These are phyloP conservation scores for Panzeria rudis DNA, from an alignment of 2,888 invertebrate genomes.

Conservation along the genomic window DNA sequence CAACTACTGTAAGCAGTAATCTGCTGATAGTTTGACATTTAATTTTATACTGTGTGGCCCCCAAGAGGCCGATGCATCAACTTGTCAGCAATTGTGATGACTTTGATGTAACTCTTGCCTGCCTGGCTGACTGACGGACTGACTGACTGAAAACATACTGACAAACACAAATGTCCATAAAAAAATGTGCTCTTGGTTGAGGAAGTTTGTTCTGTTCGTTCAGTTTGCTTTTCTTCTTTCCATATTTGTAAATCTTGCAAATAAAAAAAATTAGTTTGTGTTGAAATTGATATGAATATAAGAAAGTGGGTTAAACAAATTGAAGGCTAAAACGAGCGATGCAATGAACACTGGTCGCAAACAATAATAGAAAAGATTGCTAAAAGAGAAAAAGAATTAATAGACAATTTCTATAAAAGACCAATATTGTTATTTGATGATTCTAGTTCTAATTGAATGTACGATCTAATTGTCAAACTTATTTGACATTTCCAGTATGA, in stretches of 20 bases:
- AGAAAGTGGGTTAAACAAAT: slow-evolving; percentile 69
- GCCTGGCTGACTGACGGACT: background rate
- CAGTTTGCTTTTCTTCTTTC: slow-evolving; percentile 42
- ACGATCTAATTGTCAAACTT: slow-evolving; percentile 59
- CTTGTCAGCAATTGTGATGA: slow-evolving; percentile 67
- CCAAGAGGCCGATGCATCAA: slow-evolving; percentile 67
- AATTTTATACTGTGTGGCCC: slow-evolving; percentile 66
- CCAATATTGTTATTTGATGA: slow-evolving; percentile 60
- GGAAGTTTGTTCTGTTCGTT: slow-evolving; percentile 55
- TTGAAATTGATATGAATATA: slow-evolving; percentile 68
- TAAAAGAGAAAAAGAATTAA: slow-evolving; percentile 3
- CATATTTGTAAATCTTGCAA: slow-evolving; percentile 49
- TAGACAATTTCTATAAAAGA: slow-evolving; percentile 44
- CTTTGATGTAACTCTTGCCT: slow-evolving; percentile 63
- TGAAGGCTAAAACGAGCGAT: slow-evolving; percentile 54
- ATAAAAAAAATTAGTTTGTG: slow-evolving; percentile 42
- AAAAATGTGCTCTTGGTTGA: slow-evolving; percentile 28
- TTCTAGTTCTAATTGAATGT: slow-evolving; percentile 58
- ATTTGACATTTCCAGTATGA: slow-evolving; percentile 61
- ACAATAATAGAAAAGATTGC: slow-evolving; percentile 6
- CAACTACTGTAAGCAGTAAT: slow-evolving; percentile 50
- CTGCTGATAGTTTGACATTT: slow-evolving; percentile 69
- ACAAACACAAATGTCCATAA: slow-evolving; percentile 6
- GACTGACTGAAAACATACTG: background rate
- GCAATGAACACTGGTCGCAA: slow-evolving; percentile 42